Conservation (phyloP, 2,888 invertebrate genomes). For the Eurytoma californica region DNA sequence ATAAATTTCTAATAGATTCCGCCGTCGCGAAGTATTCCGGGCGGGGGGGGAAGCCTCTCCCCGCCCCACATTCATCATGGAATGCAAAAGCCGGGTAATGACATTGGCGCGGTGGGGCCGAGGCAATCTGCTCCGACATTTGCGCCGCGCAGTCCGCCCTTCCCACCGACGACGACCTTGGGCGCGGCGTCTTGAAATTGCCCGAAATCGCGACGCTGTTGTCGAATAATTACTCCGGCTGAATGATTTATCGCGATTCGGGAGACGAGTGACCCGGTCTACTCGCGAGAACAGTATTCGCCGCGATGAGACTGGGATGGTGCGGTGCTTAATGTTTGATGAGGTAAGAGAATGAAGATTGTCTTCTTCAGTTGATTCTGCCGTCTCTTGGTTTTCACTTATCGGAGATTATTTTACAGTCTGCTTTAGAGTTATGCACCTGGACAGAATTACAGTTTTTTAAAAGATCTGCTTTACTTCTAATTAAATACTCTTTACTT, state of each 20-base stretch:
- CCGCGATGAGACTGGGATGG: no score
- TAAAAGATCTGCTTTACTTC: not conserved
- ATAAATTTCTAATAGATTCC: conserved; percentile 49
- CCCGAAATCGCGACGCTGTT: no score
- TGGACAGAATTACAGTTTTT: no score
- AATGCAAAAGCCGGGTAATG: conserved; percentile 25
- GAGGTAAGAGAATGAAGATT: no score
- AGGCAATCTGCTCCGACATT: conserved; percentile 32
- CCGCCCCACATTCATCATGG: conserved; percentile 22
- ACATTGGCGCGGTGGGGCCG: conserved; percentile 11
- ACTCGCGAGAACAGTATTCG: no score
- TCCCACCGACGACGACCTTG: not conserved
- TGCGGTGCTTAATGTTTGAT: no score
- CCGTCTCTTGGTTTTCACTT: no score
- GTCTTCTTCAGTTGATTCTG: no score
- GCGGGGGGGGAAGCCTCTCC: not conserved
- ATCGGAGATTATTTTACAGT: no score
- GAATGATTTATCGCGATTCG: not conserved
- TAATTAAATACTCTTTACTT: not conserved
- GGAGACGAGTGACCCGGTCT: not conserved
- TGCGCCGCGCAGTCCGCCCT: not conserved
- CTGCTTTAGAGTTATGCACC: no score
- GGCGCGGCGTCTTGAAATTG: not conserved
- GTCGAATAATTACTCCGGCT: no score
- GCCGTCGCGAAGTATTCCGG: not conserved